Base-by-base conservation (phyloP, 2,888 invertebrate species). In the Cheilosia pagana region DNA sequence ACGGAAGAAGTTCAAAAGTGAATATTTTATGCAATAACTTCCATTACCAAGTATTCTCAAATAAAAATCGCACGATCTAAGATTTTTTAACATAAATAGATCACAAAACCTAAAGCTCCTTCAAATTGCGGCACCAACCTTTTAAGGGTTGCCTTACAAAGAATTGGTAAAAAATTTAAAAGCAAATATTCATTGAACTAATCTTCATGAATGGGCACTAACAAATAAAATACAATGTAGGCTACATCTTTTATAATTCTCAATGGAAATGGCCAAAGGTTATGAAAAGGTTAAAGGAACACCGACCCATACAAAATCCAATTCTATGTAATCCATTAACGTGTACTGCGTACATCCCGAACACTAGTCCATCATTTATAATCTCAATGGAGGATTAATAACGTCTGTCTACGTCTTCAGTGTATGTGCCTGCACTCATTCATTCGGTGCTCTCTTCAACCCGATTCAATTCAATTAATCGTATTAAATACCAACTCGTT, bases 401-500 rank as follows among this genome's bases (percentile, higher is more conserved):
- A 65, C 71, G 59, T 67, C 59, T 59, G 63, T 43, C 50, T 65
- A 43, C 12, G 52, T 65, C 65, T 35, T 16, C 16, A 2, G 16
- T 21, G 19, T 23, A 4, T 23, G 10, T 10, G 23, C 55, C 12
- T 60, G 31, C 68, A 21, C 53, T 25, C 74, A 60, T 25, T 45
- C 59, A 60, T 67, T 25, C 55, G 43, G 60, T 68, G 60, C 16
- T 57, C 39, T 35, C n/a, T 28, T 55, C 19, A 52, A 23, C 19
- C 35, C 52, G 28, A 45, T 67, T 77, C 53, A 60, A 62, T 78
- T 21, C 78, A 67, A 78, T 74, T 83, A 68, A 83, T 77, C 65
- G 65, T 48, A 52, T 70, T 59, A 59, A 65, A 59, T 63, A 45
- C 45, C 55, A 74, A 62, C 72, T 83, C 78, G 78, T 83, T 78